phyloP scores from a whole-genome alignment of 2,888 invertebrate genomes.

The Cactoblastis cactorum region DNA sequence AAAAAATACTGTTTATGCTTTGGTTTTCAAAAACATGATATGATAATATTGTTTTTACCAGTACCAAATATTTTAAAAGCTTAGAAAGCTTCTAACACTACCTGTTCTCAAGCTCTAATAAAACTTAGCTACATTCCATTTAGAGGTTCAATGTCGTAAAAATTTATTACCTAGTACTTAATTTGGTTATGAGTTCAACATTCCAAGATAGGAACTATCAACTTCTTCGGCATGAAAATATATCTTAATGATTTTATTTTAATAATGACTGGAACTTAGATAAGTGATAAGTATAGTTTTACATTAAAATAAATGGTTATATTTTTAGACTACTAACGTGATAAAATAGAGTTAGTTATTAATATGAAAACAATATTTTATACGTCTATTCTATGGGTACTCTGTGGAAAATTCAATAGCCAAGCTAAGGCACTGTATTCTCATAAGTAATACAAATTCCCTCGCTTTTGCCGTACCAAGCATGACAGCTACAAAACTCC shows the following conservation, averaged over 20 bases:
- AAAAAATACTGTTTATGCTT: no score
- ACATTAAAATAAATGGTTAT: no score
- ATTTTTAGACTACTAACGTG: no score
- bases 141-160: constrained; percentile 42
- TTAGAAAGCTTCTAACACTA: neutral
- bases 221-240: neutral
- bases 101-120: constrained; percentile 1
- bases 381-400: no score
- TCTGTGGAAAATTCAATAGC: no score
- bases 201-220: constrained; percentile 20
- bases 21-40: no score
- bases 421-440: no score
- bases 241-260: neutral
- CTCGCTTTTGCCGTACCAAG: neutral
- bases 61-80: neutral
- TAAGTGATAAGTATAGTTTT: no score
- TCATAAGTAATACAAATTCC: neutral
- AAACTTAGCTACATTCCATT: constrained; percentile 3
- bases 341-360: no score
- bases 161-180: constrained; percentile 54
- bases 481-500: neutral
- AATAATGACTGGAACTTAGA: no score
- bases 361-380: no score
- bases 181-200: constrained; percentile 46
- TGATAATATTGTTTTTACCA: no score